Conservation (phyloP, 2,888 invertebrate species). For the Pristionchus entomophagus region DNA sequence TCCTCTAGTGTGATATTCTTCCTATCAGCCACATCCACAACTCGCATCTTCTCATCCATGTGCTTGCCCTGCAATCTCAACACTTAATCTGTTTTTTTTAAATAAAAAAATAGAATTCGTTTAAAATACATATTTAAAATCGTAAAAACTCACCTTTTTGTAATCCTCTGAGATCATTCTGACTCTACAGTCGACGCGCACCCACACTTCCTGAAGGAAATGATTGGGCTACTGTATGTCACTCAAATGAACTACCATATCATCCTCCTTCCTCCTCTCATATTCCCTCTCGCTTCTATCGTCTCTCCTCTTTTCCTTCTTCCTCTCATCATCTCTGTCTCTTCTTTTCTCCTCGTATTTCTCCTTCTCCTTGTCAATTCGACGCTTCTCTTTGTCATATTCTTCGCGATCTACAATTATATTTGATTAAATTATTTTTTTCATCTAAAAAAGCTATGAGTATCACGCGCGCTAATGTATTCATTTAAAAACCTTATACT, state of each 20-base stretch:
- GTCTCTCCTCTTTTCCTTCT: constrained; percentile 42
- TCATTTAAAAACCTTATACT: too few species aligned
- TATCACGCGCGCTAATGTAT: too few species aligned
- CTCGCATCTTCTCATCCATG: constrained; percentile 58
- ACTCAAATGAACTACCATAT: not conserved
- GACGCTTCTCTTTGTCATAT: constrained; percentile 60
- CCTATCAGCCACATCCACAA: constrained; percentile 63
- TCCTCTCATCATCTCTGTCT: constrained; percentile 29
- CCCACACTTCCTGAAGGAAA: constrained; percentile 55
- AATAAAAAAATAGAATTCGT: not conserved
- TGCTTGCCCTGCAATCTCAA: constrained; percentile 2
- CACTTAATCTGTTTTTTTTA: not conserved
- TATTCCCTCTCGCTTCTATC: constrained; percentile 31
- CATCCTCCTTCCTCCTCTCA: constrained; percentile 34
- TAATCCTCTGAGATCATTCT: constrained; percentile 62
- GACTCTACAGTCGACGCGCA: constrained; percentile 58
- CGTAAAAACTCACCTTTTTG: constrained; percentile 44
- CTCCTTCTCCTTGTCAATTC: constrained; percentile 42
- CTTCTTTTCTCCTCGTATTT: constrained; percentile 23
- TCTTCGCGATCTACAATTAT: constrained; percentile 58
- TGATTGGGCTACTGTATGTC: not conserved
- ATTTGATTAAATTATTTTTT: not conserved
- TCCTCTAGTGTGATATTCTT: constrained; percentile 62
- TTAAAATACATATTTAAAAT: not conserved
- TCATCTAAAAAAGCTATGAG: too few species aligned